Conservation (phyloP, 2,888 invertebrate genomes). For the Apotomis turbidana region DNA sequence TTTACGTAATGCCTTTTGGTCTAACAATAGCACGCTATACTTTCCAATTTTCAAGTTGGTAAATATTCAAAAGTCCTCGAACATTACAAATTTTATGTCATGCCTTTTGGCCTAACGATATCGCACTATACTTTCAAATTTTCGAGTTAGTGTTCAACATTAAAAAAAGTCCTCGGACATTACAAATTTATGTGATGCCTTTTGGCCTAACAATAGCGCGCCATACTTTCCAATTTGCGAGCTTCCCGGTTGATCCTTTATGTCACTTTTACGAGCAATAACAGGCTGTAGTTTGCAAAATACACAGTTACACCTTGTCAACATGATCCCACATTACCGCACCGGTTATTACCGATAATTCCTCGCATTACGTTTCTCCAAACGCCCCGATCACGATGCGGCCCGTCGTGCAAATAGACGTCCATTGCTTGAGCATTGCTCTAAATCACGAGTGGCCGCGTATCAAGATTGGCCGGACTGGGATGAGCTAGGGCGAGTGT, state of each 20-base stretch:
- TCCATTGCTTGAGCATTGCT: constrained; percentile 73
- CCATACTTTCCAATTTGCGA: background rate
- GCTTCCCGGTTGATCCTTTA: background rate
- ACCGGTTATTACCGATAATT: constrained; percentile 52
- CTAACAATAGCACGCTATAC: too few species aligned
- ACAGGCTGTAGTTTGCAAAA: constrained; percentile 13
- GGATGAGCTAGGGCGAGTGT: constrained; percentile 49
- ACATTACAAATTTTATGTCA: background rate
- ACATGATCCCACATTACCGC: constrained; percentile 28
- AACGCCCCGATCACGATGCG: constrained; percentile 59
- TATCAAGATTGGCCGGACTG: constrained; percentile 70
- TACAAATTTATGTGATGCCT: background rate
- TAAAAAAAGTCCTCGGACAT: background rate
- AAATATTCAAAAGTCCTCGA: too few species aligned
- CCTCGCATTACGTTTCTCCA: constrained; percentile 56
- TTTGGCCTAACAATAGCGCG: background rate
- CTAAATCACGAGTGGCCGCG: constrained; percentile 72
- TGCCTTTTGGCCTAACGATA: background rate
- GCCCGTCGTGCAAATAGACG: constrained; percentile 70
- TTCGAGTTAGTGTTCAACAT: too few species aligned
- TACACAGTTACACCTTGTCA: constrained; percentile 35
- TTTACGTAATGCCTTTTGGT: background rate
- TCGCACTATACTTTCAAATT: background rate
- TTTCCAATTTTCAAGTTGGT: background rate
- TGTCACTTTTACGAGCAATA: constrained; percentile 2